Percentiles rank a stretch among this genome's conserved stretches.
These are phyloP conservation scores for Biston betularia DNA, from an alignment of 2,888 invertebrate genomes.

Conservation along the genomic window DNA sequence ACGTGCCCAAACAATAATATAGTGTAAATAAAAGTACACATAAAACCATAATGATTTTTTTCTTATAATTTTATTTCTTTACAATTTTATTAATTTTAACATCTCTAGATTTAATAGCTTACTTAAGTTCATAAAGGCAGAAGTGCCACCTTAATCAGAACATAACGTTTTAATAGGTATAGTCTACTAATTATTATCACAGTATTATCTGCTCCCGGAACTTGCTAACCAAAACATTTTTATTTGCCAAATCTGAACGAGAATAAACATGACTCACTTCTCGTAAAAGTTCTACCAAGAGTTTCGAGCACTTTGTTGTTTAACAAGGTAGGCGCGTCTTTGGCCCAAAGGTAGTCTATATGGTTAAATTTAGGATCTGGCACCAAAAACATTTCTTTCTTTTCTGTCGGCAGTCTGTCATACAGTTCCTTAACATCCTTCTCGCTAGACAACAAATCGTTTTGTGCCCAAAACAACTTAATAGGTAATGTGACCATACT, in stretches of 20 bases:
- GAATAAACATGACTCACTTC: conserved; percentile 5
- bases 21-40: too few relatives aligned
- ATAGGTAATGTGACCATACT: conserved; percentile 86
- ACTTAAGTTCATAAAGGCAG: too few relatives aligned
- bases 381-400: conserved; percentile 84
- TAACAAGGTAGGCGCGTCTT: conserved; percentile 85
- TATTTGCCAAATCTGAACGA: conserved; percentile 27
- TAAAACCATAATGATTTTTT: too few relatives aligned
- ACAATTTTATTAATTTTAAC: too few relatives aligned
- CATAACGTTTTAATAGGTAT: background rate
- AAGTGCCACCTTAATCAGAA: background rate
- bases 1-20: too few relatives aligned
- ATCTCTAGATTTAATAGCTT: too few relatives aligned
- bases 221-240: conserved; percentile 15
- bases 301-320: conserved; percentile 82
- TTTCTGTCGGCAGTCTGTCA: conserved; percentile 69
- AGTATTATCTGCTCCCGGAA: conserved; percentile 30
- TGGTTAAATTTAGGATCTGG: conserved; percentile 89
- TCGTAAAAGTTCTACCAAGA: conserved; percentile 44
- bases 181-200: conserved; percentile 25
- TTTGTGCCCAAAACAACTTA: conserved; percentile 88
- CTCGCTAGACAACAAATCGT: conserved; percentile 90
- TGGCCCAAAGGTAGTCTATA: conserved; percentile 90
- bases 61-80: too few relatives aligned
- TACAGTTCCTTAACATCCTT: conserved; percentile 86